Evolutionary conservation across 2,888 invertebrate genomes (phyloP), one percentile per base, ranked within the genome.

Genomic region (Metopia argyrocephala): DNA sequence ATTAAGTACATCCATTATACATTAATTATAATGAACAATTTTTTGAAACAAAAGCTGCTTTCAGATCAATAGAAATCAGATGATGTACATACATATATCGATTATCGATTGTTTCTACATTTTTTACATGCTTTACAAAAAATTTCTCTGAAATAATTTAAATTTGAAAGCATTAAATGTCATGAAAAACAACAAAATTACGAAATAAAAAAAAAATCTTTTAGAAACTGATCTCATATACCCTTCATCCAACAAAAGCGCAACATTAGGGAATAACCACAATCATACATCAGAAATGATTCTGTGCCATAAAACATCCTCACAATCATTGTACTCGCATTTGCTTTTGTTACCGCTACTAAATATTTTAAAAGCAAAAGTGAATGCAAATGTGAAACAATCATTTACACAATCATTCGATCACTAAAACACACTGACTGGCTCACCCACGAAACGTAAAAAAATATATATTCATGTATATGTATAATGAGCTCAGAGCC

Each of bases 401-500:
- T 38, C 38, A 38, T 15, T 3, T 15, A 15, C 38, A 38, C 38
- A 12, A 2, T 12, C 31, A 12, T 3, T 1, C 38, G 38, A 9
- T 38, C 38, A 38, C 38, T 38, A n/a, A n/a, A n/a, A n/a, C n/a
- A n/a, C 15, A 38, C 12, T 38, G 38, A 12, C 4, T 38, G 3
- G 15, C 38, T 38, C 38, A 38, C 38, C 15, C 38, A 1, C 31
- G 0, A 7, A 31, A n/a, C n/a, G n/a, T n/a, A 7, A 12, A 0
- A 31, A 9, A 2, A 9, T 9, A 1, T 15, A 15, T 38, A 4
- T 38, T 38, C 38, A 66, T 66, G 71, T 52, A 71, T 54, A 73
- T 71, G 54, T 73, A 78, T 78, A 78, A 73, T 78, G 61, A 78
- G 78, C 31, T 61, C 66, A 61, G 48, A 56, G 27, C 21, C 76